Conservation (phyloP, 2,797 vertebrate species). For the Tarsius wallacei region DNA sequence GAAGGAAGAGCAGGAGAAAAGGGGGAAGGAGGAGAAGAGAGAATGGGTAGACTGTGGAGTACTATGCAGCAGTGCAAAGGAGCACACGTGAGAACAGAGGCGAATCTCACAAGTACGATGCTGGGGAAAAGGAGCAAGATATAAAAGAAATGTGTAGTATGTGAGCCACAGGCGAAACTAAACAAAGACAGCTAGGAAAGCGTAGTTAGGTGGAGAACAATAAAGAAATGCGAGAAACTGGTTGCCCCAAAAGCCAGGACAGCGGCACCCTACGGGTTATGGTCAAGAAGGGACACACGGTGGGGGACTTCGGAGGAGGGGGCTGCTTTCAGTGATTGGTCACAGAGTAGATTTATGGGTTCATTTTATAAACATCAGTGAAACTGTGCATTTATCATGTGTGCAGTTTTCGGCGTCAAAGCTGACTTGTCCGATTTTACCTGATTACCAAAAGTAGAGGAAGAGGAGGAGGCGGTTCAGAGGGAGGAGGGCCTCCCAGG, state of each 20-base stretch:
- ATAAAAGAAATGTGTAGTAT: background rate
- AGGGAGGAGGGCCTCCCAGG: background rate
- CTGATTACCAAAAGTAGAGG: background rate
- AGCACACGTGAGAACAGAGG: rapidly evolving
- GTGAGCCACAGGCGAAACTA: background rate
- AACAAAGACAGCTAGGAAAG: background rate
- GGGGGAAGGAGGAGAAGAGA: background rate
- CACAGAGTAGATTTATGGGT: background rate
- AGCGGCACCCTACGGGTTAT: background rate
- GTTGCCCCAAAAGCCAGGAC: background rate
- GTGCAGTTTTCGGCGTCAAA: background rate
- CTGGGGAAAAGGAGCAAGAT: background rate
- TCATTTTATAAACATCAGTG: slow-evolving; percentile 28
- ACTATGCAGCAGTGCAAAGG: slow-evolving; percentile 60
- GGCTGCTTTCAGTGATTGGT: background rate
- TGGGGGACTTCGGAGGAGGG: background rate
- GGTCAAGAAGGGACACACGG: background rate
- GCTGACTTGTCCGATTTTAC: slow-evolving; percentile 62
- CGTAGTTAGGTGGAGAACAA: background rate
- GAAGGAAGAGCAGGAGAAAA: background rate
- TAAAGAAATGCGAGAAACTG: background rate
- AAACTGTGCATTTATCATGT: background rate
- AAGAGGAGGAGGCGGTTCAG: background rate
- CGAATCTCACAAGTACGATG: background rate
- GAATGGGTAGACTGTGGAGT: background rate